These are phyloP conservation scores for Parapristionchus giblindavisi DNA, from an alignment of 2,888 invertebrate species.

Conservation along the genomic window DNA sequence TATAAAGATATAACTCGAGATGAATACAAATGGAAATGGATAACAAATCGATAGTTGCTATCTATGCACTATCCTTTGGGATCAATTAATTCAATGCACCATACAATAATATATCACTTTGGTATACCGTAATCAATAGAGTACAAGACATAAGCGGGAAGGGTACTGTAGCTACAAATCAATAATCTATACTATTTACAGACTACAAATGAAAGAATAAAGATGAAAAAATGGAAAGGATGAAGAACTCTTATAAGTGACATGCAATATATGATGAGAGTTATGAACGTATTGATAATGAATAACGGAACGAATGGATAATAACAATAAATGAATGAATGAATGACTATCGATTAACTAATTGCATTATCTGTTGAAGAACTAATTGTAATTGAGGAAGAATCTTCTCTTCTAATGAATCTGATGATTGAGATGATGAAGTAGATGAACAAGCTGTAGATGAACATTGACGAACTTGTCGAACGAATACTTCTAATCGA, in stretches of 20 bases:
- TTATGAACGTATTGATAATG: too few species aligned
- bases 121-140: too few species aligned
- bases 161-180: neutral
- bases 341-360: constrained; percentile 60
- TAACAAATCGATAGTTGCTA: neutral
- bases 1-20: neutral
- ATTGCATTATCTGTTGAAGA: constrained; percentile 63
- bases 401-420: constrained; percentile 58
- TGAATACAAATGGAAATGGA: neutral
- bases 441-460: constrained; percentile 43
- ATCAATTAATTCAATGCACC: neutral
- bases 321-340: neutral
- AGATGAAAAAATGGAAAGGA: neutral
- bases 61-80: neutral
- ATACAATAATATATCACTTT: too few species aligned
- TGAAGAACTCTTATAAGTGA: too few species aligned
- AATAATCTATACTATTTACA: neutral
- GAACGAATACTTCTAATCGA: constrained; percentile 62
- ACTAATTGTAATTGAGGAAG: constrained; percentile 62
- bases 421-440: constrained; percentile 42
- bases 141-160: neutral
- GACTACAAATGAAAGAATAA: neutral
- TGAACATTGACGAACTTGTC: constrained; percentile 61
- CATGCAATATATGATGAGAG: too few species aligned
- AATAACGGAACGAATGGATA: too few species aligned